These are phyloP conservation scores for Dryobotodes eremita DNA, from an alignment of 2,888 invertebrate species.

Conservation along the genomic window DNA sequence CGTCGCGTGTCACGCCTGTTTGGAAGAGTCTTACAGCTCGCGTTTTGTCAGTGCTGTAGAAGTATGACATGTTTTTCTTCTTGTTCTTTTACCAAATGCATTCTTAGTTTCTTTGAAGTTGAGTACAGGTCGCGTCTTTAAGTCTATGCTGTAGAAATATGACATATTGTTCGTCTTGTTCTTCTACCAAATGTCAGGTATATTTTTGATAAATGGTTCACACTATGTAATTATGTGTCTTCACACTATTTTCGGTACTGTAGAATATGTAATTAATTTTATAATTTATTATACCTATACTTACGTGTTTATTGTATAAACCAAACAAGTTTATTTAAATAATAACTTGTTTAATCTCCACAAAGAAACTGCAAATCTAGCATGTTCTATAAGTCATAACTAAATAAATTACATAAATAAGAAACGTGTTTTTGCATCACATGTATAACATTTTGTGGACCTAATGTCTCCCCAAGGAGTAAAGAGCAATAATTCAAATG, in stretches of 20 bases:
- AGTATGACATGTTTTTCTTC: too few species aligned
- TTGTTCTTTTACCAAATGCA: too few species aligned
- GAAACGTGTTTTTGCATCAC: slow-evolving; percentile 33
- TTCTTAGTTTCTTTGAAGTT: not conserved
- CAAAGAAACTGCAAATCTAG: not conserved
- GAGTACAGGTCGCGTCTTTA: not conserved
- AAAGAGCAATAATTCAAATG: slow-evolving; percentile 76
- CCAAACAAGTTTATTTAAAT: not conserved
- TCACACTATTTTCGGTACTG: not conserved
- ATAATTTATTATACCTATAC: slow-evolving; percentile 10
- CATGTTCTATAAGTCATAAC: not conserved
- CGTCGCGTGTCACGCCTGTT: too few species aligned
- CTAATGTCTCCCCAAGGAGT: slow-evolving; percentile 75
- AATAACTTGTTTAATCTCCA: not conserved
- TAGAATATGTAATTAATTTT: not conserved
- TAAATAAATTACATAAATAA: slow-evolving; percentile 36
- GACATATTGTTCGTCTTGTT: too few species aligned
- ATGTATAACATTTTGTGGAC: slow-evolving; percentile 49
- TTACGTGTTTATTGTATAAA: not conserved
- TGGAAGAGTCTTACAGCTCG: too few species aligned
- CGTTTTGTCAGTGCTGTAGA: too few species aligned
- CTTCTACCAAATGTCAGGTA: not conserved
- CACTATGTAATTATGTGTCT: not conserved
- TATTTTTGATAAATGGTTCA: not conserved
- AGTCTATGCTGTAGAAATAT: not conserved